Percentiles rank a stretch among this genome's conserved stretches.
phyloP scores from a whole-genome alignment of 92 coral and sea anemone genomes.

The Zoanthus solanderi region DNA sequence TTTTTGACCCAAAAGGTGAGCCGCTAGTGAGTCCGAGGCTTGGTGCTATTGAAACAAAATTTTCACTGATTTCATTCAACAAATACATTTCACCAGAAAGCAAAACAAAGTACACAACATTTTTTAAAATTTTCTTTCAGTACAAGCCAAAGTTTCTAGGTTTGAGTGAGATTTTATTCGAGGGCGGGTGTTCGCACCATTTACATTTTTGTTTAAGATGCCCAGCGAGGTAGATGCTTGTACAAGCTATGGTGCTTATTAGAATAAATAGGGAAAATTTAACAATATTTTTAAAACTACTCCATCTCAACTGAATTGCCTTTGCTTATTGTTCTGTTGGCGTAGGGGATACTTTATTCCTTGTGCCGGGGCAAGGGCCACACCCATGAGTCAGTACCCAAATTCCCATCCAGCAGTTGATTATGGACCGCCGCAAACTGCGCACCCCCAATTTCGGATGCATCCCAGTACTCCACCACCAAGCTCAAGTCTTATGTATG shows the following conservation, averaged over 20 bases:
- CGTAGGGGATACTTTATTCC: constrained; percentile 38
- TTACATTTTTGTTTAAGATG: no score
- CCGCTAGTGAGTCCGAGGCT: constrained; percentile 29
- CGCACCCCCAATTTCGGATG: constrained; percentile 31
- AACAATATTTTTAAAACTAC: background rate
- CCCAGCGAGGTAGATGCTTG: no score
- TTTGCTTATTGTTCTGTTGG: constrained; percentile 19
- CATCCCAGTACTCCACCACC: constrained; percentile 14
- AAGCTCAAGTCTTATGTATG: constrained; percentile 18
- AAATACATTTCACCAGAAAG: constrained; percentile 30
- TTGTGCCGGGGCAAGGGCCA: constrained; percentile 24
- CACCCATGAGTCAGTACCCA: constrained; percentile 34
- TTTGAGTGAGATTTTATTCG: no score
- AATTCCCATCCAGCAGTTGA: constrained; percentile 28
- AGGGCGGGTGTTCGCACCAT: no score
- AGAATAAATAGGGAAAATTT: constrained; percentile 8
- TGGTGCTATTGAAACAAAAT: constrained; percentile 7
- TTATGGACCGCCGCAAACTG: constrained; percentile 29
- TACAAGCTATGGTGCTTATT: constrained; percentile 31
- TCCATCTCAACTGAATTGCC: constrained; percentile 23
- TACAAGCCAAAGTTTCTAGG: no score
- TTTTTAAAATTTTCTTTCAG: constrained; percentile 18
- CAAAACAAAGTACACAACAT: constrained; percentile 23
- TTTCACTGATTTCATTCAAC: constrained; percentile 38
- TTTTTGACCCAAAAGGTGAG: constrained; percentile 31